These are phyloP conservation scores for Clistopyga incitator DNA, from an alignment of 2,888 invertebrate genomes.

Conservation along the genomic window DNA sequence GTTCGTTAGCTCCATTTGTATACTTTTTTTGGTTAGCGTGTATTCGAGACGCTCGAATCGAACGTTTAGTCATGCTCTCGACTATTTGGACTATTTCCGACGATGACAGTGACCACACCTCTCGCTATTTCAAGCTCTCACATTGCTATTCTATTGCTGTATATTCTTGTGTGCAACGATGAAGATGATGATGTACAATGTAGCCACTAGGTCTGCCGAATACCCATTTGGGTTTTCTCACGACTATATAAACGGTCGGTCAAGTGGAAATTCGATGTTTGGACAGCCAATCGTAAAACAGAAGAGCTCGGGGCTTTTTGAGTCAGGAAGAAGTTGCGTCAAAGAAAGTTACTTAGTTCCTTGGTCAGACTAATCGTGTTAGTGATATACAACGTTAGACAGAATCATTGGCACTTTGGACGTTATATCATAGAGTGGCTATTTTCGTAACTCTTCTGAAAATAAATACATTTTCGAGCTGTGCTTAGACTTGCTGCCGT, in stretches of 20 bases:
- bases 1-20: neutral
- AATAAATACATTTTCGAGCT: too few relatives aligned
- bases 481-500: neutral
- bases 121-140: conserved; percentile 62
- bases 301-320: neutral
- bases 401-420: neutral
- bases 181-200: neutral
- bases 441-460: neutral
- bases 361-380: neutral
- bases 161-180: neutral
- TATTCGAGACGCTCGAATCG: conserved; percentile 26
- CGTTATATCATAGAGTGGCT: neutral
- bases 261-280: conserved; percentile 48
- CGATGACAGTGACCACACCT: conserved; percentile 59
- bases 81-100: conserved; percentile 43
- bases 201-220: conserved; percentile 25
- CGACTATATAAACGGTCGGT: conserved; percentile 28
- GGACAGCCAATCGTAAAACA: conserved; percentile 46
- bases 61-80: neutral
- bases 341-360: neutral
- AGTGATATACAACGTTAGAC: neutral
- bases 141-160: neutral
- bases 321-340: neutral
- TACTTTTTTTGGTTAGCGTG: neutral
- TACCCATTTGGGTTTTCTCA: conserved; percentile 25